Base-by-base conservation (phyloP, 2,113 vertebrate species). In the Vidua chalybeata region DNA sequence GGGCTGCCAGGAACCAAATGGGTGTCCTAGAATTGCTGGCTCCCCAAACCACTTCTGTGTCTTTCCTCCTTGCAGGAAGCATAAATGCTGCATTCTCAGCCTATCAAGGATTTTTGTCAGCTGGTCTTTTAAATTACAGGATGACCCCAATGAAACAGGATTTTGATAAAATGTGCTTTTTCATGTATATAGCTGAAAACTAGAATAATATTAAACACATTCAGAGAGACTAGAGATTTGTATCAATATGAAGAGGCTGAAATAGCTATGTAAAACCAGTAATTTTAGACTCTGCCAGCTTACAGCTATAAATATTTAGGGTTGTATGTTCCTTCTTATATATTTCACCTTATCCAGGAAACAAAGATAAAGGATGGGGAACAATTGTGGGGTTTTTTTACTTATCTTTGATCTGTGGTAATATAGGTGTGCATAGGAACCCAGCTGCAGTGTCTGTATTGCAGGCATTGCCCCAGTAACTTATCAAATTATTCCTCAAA, bases 71-170 rank as follows among this genome's bases (percentile, higher is more conserved):
- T 89, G 23, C 72, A 93, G 85, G 63, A 95, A 95, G 26, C 43
- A 71, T 30, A 54, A 89, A 58, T 79, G n/a, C 23, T 71, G 20
- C 55, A 81, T 69, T 30, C 59, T 72, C 68, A 92, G 26, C 16
- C 30, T 69, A 68, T 84, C 37, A 74, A 88, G 54, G 68, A 86
- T 88, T 86, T 90, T 51, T 83, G 39, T 86, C 68, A 86, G 43
- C 68, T 86, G 68, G 21, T 89, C 55, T 90, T 96, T 89, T 63
- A 93, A 92, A 88, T 67, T 86, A 74, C 39, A 90, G 55, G 30
- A 77, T 89, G 75, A 93, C 64, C 63, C 33, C 33, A 35, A 77
- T 59, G 30, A 80, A 88, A 88, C 31, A 33, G 13, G 18, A 74
- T 71, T 86, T 80, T 24, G 49, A 31, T 62, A 88, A 69, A 92